Conservation (phyloP, 35 echinoderm and acorn worm species). For the Apostichopus californicus region DNA sequence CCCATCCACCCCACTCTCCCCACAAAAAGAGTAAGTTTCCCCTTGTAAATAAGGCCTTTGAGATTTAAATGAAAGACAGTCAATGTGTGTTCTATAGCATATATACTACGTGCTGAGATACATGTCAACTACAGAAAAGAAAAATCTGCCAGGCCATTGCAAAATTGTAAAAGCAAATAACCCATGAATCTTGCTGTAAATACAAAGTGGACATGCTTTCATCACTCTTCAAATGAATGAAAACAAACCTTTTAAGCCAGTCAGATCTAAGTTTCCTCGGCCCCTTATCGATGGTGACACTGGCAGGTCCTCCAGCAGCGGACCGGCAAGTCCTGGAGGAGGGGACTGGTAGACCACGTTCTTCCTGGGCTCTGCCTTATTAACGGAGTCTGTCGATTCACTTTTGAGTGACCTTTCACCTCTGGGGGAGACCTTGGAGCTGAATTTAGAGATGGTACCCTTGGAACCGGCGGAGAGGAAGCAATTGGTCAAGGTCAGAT, state of each 20-base stretch:
- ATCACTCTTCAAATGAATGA: too few species aligned
- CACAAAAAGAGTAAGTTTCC: too few species aligned
- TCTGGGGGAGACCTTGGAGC: conserved; percentile 54
- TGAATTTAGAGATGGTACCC: conserved; percentile 75
- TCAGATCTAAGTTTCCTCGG: conserved; percentile 7
- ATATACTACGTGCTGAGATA: too few species aligned
- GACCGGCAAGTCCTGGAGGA: background rate
- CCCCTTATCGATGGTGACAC: background rate
- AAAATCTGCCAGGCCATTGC: too few species aligned
- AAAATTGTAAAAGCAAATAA: too few species aligned
- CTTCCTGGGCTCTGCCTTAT: background rate
- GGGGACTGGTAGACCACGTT: conserved; percentile 26
- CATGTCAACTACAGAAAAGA: too few species aligned
- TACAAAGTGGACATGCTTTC: too few species aligned
- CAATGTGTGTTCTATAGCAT: too few species aligned
- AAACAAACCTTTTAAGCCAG: background rate
- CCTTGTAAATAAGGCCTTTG: too few species aligned
- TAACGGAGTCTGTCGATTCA: background rate
- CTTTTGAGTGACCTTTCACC: background rate
- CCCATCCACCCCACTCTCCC: too few species aligned
- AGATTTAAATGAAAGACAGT: too few species aligned
- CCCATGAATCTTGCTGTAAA: too few species aligned
- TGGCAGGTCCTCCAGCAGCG: conserved; percentile 1
- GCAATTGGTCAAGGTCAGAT: conserved; percentile 84
- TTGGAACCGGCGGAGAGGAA: conserved; percentile 74